Conservation (phyloP, 2,113 vertebrate species). For the Toxostoma redivivum region DNA sequence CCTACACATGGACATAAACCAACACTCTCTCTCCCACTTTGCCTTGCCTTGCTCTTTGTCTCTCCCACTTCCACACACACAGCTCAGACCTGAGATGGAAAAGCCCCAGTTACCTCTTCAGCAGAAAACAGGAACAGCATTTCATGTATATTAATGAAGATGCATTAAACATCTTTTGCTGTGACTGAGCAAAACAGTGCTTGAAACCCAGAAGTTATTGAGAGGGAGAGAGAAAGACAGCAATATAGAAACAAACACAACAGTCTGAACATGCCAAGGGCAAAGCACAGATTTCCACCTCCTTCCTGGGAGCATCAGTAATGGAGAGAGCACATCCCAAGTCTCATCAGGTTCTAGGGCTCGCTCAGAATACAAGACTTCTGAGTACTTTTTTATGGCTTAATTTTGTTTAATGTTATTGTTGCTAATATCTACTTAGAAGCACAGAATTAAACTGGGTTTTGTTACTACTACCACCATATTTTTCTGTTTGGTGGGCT, state of each 20-base stretch:
- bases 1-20: not conserved
- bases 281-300: slow-evolving; percentile 24
- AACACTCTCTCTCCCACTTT: not conserved
- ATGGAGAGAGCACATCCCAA: not conserved
- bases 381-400: not conserved
- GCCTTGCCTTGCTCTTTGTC: not conserved
- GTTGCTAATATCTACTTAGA: slow-evolving; percentile 40
- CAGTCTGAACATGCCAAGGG: slow-evolving; percentile 32
- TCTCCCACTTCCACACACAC: not conserved
- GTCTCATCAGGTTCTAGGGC: not conserved
- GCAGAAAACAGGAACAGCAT: slow-evolving; percentile 67
- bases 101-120: slow-evolving; percentile 31
- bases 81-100: not conserved
- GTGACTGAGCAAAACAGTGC: slow-evolving; percentile 58
- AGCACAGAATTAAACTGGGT: not conserved
- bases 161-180: slow-evolving; percentile 66
- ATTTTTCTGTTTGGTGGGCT: not conserved
- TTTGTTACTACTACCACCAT: not conserved
- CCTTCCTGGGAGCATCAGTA: not conserved
- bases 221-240: not conserved
- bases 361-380: not conserved
- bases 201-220: slow-evolving; percentile 54
- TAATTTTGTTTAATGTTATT: slow-evolving; percentile 29
- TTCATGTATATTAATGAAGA: slow-evolving; percentile 75
- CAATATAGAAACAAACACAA: slow-evolving; percentile 14